Base-by-base conservation (phyloP, 2,888 invertebrate genomes). In the Drosophila cognata region DNA sequence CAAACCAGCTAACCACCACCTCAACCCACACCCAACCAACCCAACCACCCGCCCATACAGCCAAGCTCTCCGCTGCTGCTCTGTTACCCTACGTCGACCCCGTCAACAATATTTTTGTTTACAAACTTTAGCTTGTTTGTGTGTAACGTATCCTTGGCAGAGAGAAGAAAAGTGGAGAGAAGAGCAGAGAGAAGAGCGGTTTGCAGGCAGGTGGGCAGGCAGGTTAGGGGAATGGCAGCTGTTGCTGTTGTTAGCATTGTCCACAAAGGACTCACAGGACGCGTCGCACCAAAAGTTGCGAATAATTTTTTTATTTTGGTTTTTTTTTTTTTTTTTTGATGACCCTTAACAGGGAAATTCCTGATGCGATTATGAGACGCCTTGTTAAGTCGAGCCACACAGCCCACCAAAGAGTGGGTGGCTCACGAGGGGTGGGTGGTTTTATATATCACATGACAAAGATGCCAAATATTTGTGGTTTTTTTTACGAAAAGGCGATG, bases 51-150 rank as follows among this genome's bases (percentile, higher is more conserved):
- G 38, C 65, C 52, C 43, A 2, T 1, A 7, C 38, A 38, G 13
- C 10, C 16, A 8, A 31, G 25, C 43, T 2, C 2, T 16, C 13
- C 50, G 28, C 33, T 52, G 31, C 46, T 36, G 36, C 28, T 43
- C 51, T 60, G 41, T 57, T 73, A 65, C 61, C 29, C 74, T 57
- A 52, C 66, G 74, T 43, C 71, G 56, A 78, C 81, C 72, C 68
- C 79, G 71, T 73, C 79, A 87, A 88, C 86, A 91, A 88, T 46
- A 46, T 91, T 90, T 91, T 90, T 91, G 89, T 90, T 89, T 90
- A 88, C 89, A 81, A 91, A 89, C 87, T 89, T 89, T 89, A 80
- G 77, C 89, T 88, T 90, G 90, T 89, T 88, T 85, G 82, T 84
- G 31, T 57, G 16, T 38, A 29, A 41, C 81, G 82, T 10, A 38